Conservation (phyloP, 2,888 invertebrate species). For the Cantharis rufa region DNA sequence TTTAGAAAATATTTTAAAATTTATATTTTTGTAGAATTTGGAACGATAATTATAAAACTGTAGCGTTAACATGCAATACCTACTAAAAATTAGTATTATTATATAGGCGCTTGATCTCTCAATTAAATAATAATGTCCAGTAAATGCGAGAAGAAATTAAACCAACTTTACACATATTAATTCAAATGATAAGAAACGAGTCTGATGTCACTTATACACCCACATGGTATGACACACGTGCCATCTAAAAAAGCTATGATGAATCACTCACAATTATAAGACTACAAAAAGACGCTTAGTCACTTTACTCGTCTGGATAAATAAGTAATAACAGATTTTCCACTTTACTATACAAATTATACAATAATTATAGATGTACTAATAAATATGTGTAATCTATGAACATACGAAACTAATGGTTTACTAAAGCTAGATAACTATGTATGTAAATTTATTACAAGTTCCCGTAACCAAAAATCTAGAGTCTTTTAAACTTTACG, state of each 20-base stretch:
- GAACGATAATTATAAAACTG: constrained; percentile 36
- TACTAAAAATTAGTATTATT: constrained; percentile 34
- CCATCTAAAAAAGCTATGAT: constrained; percentile 39
- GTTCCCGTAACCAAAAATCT: no score
- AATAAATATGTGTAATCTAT: neutral
- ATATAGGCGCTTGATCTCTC: constrained; percentile 42
- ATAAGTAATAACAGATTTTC: constrained; percentile 4
- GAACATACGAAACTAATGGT: no score
- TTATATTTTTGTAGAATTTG: no score
- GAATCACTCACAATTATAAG: constrained; percentile 37
- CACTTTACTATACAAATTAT: neutral
- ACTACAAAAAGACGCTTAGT: constrained; percentile 33
- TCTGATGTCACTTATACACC: constrained; percentile 46
- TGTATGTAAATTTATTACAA: no score
- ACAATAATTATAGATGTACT: neutral
- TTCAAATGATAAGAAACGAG: constrained; percentile 40
- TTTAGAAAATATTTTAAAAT: no score
- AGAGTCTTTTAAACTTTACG: no score
- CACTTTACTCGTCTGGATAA: constrained; percentile 25
- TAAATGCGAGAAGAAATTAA: constrained; percentile 38
- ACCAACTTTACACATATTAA: constrained; percentile 41
- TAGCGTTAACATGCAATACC: constrained; percentile 40
- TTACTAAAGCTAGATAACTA: no score
- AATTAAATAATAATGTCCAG: constrained; percentile 44
- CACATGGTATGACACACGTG: constrained; percentile 42